phyloP scores from a whole-genome alignment of 2,113 vertebrate genomes.

The human region DNA sequence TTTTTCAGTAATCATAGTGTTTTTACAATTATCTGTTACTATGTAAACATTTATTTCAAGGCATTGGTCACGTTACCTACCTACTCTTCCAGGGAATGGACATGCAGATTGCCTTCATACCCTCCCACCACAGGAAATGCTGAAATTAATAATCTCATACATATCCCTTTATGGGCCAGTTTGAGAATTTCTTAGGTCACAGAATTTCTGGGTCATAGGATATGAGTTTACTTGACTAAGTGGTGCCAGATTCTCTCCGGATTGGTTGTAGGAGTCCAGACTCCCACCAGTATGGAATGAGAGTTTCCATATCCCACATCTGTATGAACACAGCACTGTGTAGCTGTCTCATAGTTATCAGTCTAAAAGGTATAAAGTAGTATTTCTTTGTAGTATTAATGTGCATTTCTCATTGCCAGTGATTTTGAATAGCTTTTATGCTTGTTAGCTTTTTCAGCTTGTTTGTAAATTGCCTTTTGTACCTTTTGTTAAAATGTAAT shows the following conservation, averaged over 20 bases:
- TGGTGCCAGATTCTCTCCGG: neutral
- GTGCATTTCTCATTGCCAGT: neutral
- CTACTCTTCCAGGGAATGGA: neutral
- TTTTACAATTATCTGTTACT: neutral
- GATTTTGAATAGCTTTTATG: neutral
- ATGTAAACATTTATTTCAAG: neutral
- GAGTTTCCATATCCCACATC: neutral
- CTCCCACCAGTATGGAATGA: neutral
- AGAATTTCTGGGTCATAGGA: neutral
- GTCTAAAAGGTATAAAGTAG: neutral
- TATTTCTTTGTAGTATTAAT: neutral
- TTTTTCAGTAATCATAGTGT: neutral
- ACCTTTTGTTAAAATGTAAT: neutral
- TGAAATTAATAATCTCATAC: neutral
- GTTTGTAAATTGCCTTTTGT: neutral
- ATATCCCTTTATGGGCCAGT: neutral
- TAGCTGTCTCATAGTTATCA: neutral
- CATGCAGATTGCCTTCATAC: neutral
- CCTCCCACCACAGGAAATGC: neutral
- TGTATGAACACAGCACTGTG: neutral
- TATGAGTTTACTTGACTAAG: neutral
- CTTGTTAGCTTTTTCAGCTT: neutral
- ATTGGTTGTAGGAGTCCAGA: neutral
- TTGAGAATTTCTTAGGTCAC: neutral
- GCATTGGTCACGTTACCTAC: neutral